Conservation (phyloP, 2,888 invertebrate species). For the Urechis unicinctus region DNA sequence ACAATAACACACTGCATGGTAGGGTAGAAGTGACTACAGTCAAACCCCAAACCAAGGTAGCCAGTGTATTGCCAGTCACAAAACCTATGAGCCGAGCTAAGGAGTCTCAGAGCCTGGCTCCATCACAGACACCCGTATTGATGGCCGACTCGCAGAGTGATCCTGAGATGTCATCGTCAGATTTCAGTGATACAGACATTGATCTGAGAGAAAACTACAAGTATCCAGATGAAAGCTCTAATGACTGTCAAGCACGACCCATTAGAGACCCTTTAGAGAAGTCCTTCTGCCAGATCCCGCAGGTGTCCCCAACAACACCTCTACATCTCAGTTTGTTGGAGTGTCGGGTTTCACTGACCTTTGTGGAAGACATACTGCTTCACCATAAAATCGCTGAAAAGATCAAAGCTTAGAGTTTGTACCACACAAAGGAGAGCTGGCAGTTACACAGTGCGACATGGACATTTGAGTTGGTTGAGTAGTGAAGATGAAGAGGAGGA, state of each 20-base stretch:
- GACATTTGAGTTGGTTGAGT: too few species aligned
- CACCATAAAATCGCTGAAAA: conserved; percentile 54
- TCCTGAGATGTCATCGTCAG: background rate
- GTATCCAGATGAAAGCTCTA: background rate
- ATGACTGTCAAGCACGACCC: background rate
- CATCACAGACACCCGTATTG: too few species aligned
- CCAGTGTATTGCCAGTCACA: too few species aligned
- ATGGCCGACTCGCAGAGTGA: background rate
- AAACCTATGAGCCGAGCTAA: too few species aligned
- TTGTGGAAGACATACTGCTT: conserved; percentile 24
- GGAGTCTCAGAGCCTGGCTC: too few species aligned
- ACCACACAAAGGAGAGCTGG: conserved; percentile 48
- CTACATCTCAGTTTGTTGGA: too few species aligned
- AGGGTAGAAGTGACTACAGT: too few species aligned
- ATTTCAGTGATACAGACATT: background rate
- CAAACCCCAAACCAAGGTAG: too few species aligned
- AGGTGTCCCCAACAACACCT: too few species aligned
- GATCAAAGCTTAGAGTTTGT: conserved; percentile 46
- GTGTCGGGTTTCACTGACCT: background rate
- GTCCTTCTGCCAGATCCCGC: too few species aligned
- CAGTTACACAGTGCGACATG: conserved; percentile 44
- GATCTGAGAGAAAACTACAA: background rate
- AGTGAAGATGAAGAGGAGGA: conserved; percentile 44
- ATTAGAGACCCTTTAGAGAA: background rate
- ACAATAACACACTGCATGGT: too few species aligned